Conservation (phyloP, 92 coral and sea anemone genomes). For the Isaurus tuberculatus region DNA sequence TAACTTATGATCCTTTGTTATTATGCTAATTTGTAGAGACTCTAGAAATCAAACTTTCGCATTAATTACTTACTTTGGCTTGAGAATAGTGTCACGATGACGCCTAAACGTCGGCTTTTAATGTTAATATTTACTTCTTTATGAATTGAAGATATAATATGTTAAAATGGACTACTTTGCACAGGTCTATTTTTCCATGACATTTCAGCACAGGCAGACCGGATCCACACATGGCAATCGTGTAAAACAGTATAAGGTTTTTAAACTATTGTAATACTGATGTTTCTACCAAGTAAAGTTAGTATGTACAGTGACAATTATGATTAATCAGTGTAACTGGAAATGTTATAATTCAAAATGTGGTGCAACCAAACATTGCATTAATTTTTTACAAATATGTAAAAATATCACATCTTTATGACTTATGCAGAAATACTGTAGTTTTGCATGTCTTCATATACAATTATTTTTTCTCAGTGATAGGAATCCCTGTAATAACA, state of each 20-base stretch:
- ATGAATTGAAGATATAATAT: too few species aligned
- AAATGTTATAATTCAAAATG: constrained; percentile 7
- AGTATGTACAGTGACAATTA: constrained; percentile 6
- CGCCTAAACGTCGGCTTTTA: too few species aligned
- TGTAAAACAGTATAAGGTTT: background rate
- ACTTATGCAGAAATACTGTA: background rate
- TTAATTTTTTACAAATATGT: background rate
- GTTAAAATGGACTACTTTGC: too few species aligned
- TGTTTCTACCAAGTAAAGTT: constrained; percentile 13
- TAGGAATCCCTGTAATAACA: constrained; percentile 7
- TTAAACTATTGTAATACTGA: constrained; percentile 1
- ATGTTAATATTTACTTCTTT: too few species aligned
- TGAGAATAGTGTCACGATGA: too few species aligned
- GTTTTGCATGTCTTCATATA: constrained; percentile 5
- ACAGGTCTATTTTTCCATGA: too few species aligned
- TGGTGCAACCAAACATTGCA: constrained; percentile 5
- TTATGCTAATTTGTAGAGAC: too few species aligned
- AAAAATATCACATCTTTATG: background rate
- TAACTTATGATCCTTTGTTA: too few species aligned
- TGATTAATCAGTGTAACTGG: background rate
- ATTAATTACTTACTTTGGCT: too few species aligned
- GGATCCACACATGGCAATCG: constrained; percentile 18
- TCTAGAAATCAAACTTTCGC: too few species aligned
- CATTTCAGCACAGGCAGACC: background rate
- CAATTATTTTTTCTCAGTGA: background rate